phyloP scores from a whole-genome alignment of 2,888 invertebrate species.

The Orchesella flavescens region DNA sequence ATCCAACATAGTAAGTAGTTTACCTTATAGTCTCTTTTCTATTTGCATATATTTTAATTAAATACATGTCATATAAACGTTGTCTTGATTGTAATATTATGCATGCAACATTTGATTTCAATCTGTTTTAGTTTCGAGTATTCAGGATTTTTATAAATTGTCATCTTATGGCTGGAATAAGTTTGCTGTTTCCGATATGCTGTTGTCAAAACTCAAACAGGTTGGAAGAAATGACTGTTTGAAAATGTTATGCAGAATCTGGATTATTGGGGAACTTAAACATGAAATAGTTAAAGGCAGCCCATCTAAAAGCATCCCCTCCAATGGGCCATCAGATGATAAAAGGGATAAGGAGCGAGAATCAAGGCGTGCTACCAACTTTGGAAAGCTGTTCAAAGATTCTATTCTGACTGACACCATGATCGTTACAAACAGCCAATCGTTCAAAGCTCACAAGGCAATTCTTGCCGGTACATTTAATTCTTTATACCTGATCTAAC shows the following conservation, averaged over 20 bases:
- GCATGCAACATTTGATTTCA: too few relatives aligned
- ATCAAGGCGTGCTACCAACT: constrained; percentile 49
- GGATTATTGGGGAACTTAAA: constrained; percentile 71
- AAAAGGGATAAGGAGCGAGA: constrained; percentile 55
- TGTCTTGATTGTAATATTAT: too few relatives aligned
- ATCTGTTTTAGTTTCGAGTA: too few relatives aligned
- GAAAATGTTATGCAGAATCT: constrained; percentile 70
- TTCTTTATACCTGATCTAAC: constrained; percentile 2
- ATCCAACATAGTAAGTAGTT: too few relatives aligned
- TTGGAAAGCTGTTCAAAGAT: constrained; percentile 46
- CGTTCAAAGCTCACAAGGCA: constrained; percentile 70
- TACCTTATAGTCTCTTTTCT: too few relatives aligned
- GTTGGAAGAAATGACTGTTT: constrained; percentile 69
- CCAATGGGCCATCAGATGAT: too few relatives aligned
- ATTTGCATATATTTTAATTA: too few relatives aligned
- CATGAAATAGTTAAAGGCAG: constrained; percentile 67
- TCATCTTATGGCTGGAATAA: too few relatives aligned
- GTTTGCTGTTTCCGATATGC: too few relatives aligned
- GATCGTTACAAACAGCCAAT: constrained; percentile 44
- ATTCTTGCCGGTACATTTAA: constrained; percentile 65
- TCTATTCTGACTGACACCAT: constrained; percentile 62
- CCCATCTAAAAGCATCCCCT: constrained; percentile 49
- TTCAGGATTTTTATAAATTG: too few relatives aligned
- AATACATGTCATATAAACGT: too few relatives aligned
- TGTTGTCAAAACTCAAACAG: constrained; percentile 62